These are phyloP conservation scores for Sus scrofa DNA, from an alignment of 2,113 vertebrate species.

Conservation along the genomic window T2T-Sscrofa CM000813.6:89314501-89315000, in stretches of 20 bases:
- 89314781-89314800: neutral
- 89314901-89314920: neutral
- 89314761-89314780: neutral
- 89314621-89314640: no score
- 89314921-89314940: neutral
- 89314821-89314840: rapidly evolving
- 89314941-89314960: neutral
- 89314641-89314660: neutral
- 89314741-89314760: neutral
- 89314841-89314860: rapidly evolving
- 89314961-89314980: no score
- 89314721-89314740: rapidly evolving
- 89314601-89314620: neutral
- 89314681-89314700: no score
- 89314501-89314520: neutral
- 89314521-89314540: neutral
- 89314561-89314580: no score
- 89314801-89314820: neutral
- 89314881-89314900: no score
- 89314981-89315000: rapidly evolving
- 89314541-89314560: neutral
- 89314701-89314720: neutral
- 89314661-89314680: rapidly evolving
- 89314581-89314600: no score
- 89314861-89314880: rapidly evolving